Percentiles rank a stretch among this genome's conserved stretches.
These are phyloP conservation scores for Drosophila bocki DNA, from an alignment of 1,140 invertebrate genomes.

Conservation along the genomic window DNA sequence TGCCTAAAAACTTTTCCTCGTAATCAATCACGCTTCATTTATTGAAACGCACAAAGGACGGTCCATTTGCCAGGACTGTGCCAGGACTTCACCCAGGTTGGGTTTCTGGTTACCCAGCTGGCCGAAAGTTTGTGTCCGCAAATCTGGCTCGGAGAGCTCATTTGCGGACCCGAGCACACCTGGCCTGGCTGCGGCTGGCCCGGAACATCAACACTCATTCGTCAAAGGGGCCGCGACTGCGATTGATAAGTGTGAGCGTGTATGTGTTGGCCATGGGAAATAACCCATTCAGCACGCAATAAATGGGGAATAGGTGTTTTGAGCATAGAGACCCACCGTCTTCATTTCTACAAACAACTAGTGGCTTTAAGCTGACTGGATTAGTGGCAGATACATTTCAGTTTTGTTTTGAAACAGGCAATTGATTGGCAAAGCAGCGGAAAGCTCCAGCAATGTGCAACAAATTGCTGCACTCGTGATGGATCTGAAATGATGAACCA, in stretches of 20 bases:
- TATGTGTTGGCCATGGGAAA: conserved; percentile 34
- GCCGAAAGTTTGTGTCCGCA: conserved; percentile 61
- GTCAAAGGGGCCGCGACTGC: conserved; percentile 46
- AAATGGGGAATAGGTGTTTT: conserved; percentile 24
- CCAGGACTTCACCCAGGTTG: conserved; percentile 4
- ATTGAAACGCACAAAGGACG: conserved; percentile 76
- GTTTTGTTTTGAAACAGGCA: not conserved
- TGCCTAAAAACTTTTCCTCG: conserved; percentile 71
- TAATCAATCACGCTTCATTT: conserved; percentile 83
- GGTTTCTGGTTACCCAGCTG: conserved; percentile 22
- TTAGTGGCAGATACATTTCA: conserved; percentile 11
- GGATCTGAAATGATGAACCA: conserved; percentile 31
- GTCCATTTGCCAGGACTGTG: conserved; percentile 45
- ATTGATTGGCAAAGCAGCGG: conserved; percentile 10
- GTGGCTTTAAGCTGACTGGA: not conserved
- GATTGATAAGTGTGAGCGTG: conserved; percentile 65
- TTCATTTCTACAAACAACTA: not conserved
- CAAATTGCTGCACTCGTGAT: conserved; percentile 20
- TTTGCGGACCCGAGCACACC: conserved; percentile 44
- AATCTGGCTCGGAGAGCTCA: conserved; percentile 65
- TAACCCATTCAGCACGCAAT: conserved; percentile 26
- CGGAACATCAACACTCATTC: conserved; percentile 52
- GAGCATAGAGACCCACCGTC: not conserved
- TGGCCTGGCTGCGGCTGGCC: conserved; percentile 53
- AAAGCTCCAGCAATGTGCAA: conserved; percentile 10